A percentile compares a stretch with the other conserved stretches of the same genome.
phyloP scores from a whole-genome alignment of 2,113 vertebrate species.

The Phrynosoma platyrhinos region DNA sequence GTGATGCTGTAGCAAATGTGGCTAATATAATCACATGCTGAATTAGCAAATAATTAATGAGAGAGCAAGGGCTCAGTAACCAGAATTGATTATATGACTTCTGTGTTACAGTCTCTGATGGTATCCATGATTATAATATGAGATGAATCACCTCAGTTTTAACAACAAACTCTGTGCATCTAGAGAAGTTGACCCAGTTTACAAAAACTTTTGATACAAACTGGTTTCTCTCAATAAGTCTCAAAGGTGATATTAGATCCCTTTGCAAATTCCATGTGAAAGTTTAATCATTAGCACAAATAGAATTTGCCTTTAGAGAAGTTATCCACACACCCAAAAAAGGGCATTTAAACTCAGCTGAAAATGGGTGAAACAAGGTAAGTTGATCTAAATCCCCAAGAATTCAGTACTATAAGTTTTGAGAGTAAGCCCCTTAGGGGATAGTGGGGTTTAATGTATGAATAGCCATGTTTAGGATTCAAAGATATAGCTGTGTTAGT shows the following conservation, averaged over 20 bases:
- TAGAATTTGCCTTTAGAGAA: neutral
- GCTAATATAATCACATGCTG: constrained; percentile 25
- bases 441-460: neutral
- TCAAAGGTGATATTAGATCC: too few relatives aligned
- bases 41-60: constrained; percentile 33
- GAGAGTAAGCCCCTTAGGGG: neutral
- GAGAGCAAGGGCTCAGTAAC: constrained; percentile 5
- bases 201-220: too few relatives aligned
- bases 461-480: neutral
- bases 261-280: too few relatives aligned
- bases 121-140: neutral
- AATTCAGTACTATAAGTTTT: neutral
- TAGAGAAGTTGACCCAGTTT: too few relatives aligned
- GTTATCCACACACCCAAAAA: neutral
- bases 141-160: neutral
- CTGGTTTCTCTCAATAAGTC: too few relatives aligned
- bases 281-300: neutral
- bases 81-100: constrained; percentile 14
- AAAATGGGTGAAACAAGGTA: neutral
- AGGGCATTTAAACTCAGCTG: neutral
- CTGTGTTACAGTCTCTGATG: constrained; percentile 2
- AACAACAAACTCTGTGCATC: neutral
- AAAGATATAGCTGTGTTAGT: too few relatives aligned
- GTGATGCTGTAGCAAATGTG: constrained; percentile 1
- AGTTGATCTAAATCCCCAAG: neutral